phyloP scores from a whole-genome alignment of 1,140 invertebrate genomes.

The Marisa cornuarietis region DNA sequence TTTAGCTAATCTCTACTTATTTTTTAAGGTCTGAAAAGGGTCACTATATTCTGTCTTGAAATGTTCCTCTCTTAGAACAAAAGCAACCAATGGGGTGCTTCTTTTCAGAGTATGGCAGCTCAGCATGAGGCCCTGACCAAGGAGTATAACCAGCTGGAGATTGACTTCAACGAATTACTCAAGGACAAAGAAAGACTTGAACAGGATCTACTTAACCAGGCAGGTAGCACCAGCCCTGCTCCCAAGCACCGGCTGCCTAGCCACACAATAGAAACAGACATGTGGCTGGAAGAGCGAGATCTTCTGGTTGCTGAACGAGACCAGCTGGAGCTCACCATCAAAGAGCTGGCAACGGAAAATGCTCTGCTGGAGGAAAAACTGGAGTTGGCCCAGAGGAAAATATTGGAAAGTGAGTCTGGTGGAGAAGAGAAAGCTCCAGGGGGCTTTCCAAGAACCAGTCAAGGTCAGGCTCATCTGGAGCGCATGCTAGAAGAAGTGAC shows the following conservation, averaged over 20 bases:
- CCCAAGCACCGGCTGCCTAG: slow-evolving; percentile 44
- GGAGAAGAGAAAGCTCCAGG: slow-evolving; percentile 19
- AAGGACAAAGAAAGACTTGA: slow-evolving; percentile 56
- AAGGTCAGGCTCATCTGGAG: slow-evolving; percentile 29
- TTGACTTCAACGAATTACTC: slow-evolving; percentile 54
- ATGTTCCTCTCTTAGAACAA: too few species aligned
- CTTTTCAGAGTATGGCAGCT: slow-evolving; percentile 24
- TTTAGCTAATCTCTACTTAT: too few species aligned
- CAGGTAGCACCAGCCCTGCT: slow-evolving; percentile 3
- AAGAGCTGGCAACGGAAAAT: slow-evolving; percentile 49
- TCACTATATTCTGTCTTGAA: too few species aligned
- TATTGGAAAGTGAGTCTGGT: slow-evolving; percentile 16
- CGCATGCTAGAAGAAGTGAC: slow-evolving; percentile 31
- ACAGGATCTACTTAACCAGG: slow-evolving; percentile 38
- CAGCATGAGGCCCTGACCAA: slow-evolving; percentile 51
- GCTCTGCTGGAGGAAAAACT: slow-evolving; percentile 47
- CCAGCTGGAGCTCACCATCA: slow-evolving; percentile 48
- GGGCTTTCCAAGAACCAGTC: slow-evolving; percentile 22
- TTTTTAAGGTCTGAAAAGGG: too few species aligned
- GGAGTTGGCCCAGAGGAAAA: slow-evolving; percentile 15
- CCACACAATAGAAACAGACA: slow-evolving; percentile 22
- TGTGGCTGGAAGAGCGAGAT: slow-evolving; percentile 41
- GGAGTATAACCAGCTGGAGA: slow-evolving; percentile 47
- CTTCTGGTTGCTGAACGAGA: slow-evolving; percentile 46
- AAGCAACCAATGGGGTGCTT: too few species aligned